phyloP scores from a whole-genome alignment of 2,113 vertebrate genomes.

The Oryzias celebensis region DNA sequence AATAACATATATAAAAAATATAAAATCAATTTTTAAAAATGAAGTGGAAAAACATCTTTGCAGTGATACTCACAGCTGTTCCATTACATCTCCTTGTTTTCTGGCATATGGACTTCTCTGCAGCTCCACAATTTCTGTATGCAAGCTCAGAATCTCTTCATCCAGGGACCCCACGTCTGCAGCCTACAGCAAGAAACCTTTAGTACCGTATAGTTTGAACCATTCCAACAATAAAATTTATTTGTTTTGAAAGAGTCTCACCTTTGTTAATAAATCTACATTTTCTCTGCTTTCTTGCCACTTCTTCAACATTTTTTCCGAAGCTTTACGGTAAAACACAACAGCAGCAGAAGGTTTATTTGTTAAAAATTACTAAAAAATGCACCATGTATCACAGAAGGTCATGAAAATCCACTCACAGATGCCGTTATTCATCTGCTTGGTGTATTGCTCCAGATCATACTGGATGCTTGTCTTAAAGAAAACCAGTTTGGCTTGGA shows the following conservation, averaged over 20 bases:
- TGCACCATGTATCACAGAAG: not conserved
- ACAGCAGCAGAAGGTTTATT: constrained; percentile 6
- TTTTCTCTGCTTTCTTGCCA: constrained; percentile 97
- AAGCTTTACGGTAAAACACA: constrained; percentile 77
- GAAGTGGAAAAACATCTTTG: not conserved
- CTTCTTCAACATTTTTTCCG: constrained; percentile 95
- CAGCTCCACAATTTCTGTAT: constrained; percentile 95
- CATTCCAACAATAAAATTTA: not conserved
- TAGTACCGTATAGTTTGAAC: not conserved
- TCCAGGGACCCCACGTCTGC: constrained; percentile 91
- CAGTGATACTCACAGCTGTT: constrained; percentile 84
- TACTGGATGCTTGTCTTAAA: constrained; percentile 94
- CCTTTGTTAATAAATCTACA: constrained; percentile 81
- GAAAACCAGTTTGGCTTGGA: constrained; percentile 93
- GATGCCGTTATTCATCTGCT: constrained; percentile 92
- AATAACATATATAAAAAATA: not conserved
- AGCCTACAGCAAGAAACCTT: constrained; percentile 71
- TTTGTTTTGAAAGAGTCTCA: constrained; percentile 7
- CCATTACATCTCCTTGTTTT: constrained; percentile 92
- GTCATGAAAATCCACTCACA: constrained; percentile 79
- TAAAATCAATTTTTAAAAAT: not conserved
- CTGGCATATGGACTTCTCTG: constrained; percentile 93
- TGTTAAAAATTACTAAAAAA: not conserved
- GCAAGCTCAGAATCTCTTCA: constrained; percentile 93
- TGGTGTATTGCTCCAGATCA: constrained; percentile 91